Conservation (phyloP, 2,797 vertebrate species). For the Meda fulgida region DNA sequence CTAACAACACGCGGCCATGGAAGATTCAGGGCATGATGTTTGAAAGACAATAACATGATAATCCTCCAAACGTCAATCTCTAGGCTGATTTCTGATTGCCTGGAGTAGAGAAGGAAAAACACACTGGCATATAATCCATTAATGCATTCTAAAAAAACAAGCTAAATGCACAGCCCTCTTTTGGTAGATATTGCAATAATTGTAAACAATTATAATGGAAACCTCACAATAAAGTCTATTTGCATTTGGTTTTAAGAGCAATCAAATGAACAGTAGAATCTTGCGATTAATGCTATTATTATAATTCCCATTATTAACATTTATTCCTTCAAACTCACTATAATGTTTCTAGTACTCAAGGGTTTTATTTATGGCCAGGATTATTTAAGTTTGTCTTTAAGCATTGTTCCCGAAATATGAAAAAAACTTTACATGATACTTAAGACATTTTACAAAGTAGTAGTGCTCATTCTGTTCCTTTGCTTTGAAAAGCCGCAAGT, state of each 20-base stretch:
- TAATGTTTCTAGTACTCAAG: not conserved
- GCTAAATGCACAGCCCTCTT: constrained; percentile 67
- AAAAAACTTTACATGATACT: not conserved
- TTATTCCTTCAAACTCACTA: not conserved
- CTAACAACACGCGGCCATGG: not conserved
- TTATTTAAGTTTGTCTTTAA: too few species aligned
- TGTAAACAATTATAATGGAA: constrained; percentile 9
- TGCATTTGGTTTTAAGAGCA: not conserved
- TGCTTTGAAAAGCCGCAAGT: not conserved
- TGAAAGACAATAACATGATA: constrained; percentile 30
- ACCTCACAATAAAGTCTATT: not conserved
- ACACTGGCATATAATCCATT: constrained; percentile 54
- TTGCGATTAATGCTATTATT: too few species aligned
- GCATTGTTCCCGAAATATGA: not conserved
- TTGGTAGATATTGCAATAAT: not conserved
- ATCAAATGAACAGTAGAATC: not conserved
- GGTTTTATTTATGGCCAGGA: not conserved
- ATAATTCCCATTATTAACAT: not conserved
- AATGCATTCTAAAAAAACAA: constrained; percentile 66
- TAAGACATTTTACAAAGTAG: not conserved
- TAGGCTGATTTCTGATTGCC: constrained; percentile 32
- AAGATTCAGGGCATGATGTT: not conserved
- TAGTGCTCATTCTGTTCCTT: not conserved
- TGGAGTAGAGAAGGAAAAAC: constrained; percentile 5
- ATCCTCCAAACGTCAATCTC: constrained; percentile 23